These are phyloP conservation scores for Syngnathus rostellatus DNA, from an alignment of 2,797 vertebrate genomes.

Conservation along the genomic window DNA sequence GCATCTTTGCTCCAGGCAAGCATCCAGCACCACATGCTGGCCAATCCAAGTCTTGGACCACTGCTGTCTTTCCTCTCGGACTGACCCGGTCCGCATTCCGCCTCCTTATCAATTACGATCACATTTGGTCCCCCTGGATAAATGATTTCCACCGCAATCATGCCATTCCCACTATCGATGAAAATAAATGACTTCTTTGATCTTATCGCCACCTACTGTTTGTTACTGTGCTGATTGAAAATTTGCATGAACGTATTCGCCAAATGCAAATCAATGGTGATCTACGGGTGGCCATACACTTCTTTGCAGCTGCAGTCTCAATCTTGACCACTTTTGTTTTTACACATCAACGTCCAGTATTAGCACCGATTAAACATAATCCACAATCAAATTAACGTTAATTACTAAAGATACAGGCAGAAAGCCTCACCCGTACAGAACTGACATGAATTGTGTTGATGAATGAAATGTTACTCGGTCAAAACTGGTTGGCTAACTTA, in stretches of 20 bases:
- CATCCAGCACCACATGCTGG: slow-evolving; percentile 40
- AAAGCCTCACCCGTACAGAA: too few relatives aligned
- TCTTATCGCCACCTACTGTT: background rate
- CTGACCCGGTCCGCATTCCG: slow-evolving; percentile 10
- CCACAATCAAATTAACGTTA: too few relatives aligned
- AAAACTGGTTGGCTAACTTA: too few relatives aligned
- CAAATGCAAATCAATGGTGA: background rate
- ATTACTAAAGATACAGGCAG: too few relatives aligned
- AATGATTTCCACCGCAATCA: background rate
- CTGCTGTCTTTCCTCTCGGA: slow-evolving; percentile 1
- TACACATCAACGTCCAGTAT: background rate
- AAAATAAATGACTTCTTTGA: background rate
- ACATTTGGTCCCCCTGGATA: slow-evolving; percentile 14
- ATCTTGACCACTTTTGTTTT: background rate
- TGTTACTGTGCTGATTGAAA: background rate
- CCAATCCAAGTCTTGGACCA: slow-evolving; percentile 26
- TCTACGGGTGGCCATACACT: background rate
- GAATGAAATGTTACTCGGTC: too few relatives aligned
- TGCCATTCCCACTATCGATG: background rate
- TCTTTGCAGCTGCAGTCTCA: background rate
- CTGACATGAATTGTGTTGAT: too few relatives aligned
- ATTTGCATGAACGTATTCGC: background rate
- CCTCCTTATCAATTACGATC: slow-evolving; percentile 13
- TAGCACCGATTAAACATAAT: too few relatives aligned
- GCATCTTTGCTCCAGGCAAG: slow-evolving; percentile 39